Percentiles rank a stretch among this genome's conserved stretches.
These are phyloP conservation scores for Leistus spinibarbis DNA, from an alignment of 2,888 invertebrate species.

Conservation along the genomic window DNA sequence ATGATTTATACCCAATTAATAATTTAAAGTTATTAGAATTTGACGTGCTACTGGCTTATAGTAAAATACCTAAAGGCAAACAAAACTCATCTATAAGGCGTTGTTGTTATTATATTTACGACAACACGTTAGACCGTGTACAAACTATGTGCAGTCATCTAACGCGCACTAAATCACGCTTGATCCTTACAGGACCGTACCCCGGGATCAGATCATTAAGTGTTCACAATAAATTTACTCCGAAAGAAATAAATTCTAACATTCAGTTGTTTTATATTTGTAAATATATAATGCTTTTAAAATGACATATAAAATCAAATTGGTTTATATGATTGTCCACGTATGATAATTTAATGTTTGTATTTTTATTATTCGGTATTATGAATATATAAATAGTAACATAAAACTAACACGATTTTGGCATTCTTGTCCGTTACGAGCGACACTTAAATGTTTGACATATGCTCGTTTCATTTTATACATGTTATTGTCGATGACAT, in stretches of 20 bases:
- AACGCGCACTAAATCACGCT: constrained; percentile 2
- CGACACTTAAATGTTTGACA: constrained; percentile 2
- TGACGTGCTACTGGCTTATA: neutral
- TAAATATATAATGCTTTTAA: neutral
- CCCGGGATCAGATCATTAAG: neutral
- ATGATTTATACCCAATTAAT: neutral
- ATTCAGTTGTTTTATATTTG: neutral
- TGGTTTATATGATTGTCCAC: neutral
- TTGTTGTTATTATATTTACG: constrained; percentile 6
- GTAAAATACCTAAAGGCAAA: neutral
- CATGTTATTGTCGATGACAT: constrained; percentile 23
- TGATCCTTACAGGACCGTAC: neutral
- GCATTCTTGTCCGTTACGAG: constrained; percentile 17
- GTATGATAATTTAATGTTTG: neutral
- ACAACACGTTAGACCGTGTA: neutral
- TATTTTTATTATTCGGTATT: neutral
- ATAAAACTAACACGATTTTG: constrained; percentile 27
- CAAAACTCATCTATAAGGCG: neutral
- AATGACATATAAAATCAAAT: neutral
- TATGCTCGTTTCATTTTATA: constrained; percentile 15
- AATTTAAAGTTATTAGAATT: neutral
- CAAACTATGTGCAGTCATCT: constrained; percentile 5
- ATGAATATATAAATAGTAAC: constrained; percentile 5
- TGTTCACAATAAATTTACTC: neutral
- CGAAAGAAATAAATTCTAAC: neutral